These are phyloP conservation scores for Cercopithecus mona DNA, from an alignment of 2,113 vertebrate genomes.

Conservation along the genomic window DNA sequence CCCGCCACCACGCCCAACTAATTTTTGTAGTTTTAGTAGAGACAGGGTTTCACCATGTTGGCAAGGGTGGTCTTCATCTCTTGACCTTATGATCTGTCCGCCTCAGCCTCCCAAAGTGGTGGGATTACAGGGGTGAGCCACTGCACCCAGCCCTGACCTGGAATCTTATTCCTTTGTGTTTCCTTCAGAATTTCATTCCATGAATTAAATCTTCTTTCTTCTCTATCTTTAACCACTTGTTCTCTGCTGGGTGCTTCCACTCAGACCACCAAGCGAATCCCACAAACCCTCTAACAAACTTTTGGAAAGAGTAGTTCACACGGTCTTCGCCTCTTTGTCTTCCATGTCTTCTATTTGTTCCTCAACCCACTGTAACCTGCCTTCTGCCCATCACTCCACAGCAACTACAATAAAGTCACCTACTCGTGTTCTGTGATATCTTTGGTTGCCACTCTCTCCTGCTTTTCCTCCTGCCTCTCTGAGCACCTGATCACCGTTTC, in stretches of 20 bases:
- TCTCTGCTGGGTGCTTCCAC: not conserved
- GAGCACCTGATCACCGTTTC: rapidly evolving
- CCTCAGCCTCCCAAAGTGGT: too few species aligned
- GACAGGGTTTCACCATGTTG: too few species aligned
- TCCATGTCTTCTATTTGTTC: not conserved
- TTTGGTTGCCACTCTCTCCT: not conserved
- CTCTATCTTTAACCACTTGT: not conserved
- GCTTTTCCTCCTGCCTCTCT: not conserved
- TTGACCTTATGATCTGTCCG: too few species aligned
- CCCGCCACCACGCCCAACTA: too few species aligned
- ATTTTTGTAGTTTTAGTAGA: too few species aligned
- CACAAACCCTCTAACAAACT: not conserved
- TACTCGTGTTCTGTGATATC: not conserved
- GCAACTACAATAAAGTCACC: not conserved
- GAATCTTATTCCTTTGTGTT: not conserved
- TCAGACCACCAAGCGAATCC: not conserved
- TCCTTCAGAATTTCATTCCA: not conserved
- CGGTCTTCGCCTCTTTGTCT: not conserved
- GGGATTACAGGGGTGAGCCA: too few species aligned
- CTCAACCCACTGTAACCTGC: not conserved
- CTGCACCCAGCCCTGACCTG: too few species aligned
- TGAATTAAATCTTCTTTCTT: not conserved
- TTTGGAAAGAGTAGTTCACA: not conserved
- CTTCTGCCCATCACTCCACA: not conserved
- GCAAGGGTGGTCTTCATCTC: too few species aligned